Evolutionary conservation across 2,888 invertebrate species (phyloP), one percentile per base, ranked within the genome.

Genomic region (Cephus runcator): DNA sequence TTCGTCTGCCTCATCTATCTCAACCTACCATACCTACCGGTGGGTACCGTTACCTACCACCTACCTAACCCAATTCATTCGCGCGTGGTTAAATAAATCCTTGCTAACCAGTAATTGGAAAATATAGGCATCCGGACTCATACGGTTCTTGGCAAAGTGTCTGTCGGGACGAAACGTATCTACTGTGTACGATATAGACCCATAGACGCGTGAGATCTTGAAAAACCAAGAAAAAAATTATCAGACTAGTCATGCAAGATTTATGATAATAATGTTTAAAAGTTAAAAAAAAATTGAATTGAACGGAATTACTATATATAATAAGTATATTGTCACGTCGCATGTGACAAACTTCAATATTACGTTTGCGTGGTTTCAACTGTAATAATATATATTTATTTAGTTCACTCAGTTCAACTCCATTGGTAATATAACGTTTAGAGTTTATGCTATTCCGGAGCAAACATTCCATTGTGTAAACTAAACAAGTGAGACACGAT

Each of bases 401-500:
- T 6, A 9, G 9, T 30, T 11, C 71, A 6, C 12, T 12, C n/a
- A 31, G 11, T 71, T 11, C 3, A 0, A 71, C 0, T 71, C 12
- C 12, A 71, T 3, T 3, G 12, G 12, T 71, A 71, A 30, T 30
- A 15, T 30, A 34, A 71, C 33, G 30, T 33, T 30, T 71, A 34
- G 71, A 56, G 4, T 31, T 33, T 33, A 69, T 11, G 71, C 4
- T 33, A 71, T 33, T 71, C 71, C 31, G 15, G 71, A 23, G 40
- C 23, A 56, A 23, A 56, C 15, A 23, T 56, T 6, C 2, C 23
- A 15, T 56, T 56, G 40, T 6, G 40, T 23, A 56, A 56, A 9
- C 40, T 56, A 56, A 56, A 56, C 40, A 23, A 56, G 23, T 15
- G 23, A 15, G 76, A 80, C 77, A 77, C 71, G 76, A 79, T 81